A percentile compares a stretch with the other conserved stretches of the same genome.
phyloP scores from a whole-genome alignment of 2,888 invertebrate species.

The Germaria angustata region DNA sequence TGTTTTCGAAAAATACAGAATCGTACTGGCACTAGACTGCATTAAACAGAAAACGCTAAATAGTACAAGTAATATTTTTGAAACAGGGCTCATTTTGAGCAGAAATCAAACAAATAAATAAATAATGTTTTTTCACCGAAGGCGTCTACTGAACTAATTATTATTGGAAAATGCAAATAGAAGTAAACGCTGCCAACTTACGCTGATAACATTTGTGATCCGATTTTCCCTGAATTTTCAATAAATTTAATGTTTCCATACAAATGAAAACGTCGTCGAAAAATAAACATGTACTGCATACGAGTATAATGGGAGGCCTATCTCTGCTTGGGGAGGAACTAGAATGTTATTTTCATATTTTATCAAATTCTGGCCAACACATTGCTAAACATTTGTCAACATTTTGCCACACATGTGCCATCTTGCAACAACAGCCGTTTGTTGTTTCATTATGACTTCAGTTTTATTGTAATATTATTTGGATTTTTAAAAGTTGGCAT shows the following conservation, averaged over 20 bases:
- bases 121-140: conserved; percentile 22
- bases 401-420: too few species aligned
- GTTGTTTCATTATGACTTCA: too few species aligned
- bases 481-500: too few species aligned
- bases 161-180: background rate
- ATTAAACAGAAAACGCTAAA: conserved; percentile 39
- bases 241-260: background rate
- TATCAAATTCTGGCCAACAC: too few species aligned
- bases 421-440: too few species aligned
- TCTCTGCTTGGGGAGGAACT: too few species aligned
- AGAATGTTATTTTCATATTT: too few species aligned
- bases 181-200: background rate
- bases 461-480: too few species aligned
- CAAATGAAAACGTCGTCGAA: background rate
- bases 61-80: conserved; percentile 30
- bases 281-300: too few species aligned
- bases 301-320: too few species aligned
- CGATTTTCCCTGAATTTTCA: background rate
- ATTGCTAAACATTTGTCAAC: too few species aligned
- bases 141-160: conserved; percentile 16
- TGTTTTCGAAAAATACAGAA: too few species aligned
- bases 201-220: conserved; percentile 46
- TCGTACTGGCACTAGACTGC: conserved; percentile 3
- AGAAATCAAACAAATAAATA: background rate
- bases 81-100: conserved; percentile 34